Conservation (phyloP, 2,888 invertebrate genomes). For the Folsomia candida region DNA sequence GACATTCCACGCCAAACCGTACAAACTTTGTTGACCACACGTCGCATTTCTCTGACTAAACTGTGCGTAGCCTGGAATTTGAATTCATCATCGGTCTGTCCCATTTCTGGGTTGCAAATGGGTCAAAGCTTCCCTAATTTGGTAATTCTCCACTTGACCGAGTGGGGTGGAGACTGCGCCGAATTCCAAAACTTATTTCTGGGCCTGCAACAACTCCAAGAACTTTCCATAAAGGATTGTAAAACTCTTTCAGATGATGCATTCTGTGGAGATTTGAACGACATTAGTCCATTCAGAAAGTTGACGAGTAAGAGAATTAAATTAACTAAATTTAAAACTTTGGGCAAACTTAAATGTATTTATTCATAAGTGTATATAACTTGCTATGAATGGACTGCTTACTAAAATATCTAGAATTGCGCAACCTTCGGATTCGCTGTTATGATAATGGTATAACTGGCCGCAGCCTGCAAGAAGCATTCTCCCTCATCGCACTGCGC, state of each 20-base stretch:
- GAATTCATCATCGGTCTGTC: background rate
- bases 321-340: too few species aligned
- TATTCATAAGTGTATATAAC: too few species aligned
- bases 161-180: background rate
- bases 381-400: too few species aligned
- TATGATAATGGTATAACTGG: background rate
- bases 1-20: background rate
- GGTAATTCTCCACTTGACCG: background rate
- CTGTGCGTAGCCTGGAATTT: too few species aligned
- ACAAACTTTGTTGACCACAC: background rate
- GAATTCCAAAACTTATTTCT: background rate
- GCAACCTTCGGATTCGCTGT: background rate
- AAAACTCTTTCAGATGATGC: background rate
- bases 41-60: background rate
- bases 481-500: background rate
- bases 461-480: background rate
- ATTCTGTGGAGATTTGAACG: background rate
- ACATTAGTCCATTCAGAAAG: background rate
- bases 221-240: background rate
- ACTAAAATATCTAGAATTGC: too few species aligned
- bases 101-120: background rate
- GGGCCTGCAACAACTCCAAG: background rate
- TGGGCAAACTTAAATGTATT: too few species aligned
- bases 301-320: background rate
- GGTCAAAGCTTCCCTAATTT: background rate